These are phyloP conservation scores for Takifugu ocellatus DNA, from an alignment of 2,797 vertebrate genomes.

Conservation along the genomic window DNA sequence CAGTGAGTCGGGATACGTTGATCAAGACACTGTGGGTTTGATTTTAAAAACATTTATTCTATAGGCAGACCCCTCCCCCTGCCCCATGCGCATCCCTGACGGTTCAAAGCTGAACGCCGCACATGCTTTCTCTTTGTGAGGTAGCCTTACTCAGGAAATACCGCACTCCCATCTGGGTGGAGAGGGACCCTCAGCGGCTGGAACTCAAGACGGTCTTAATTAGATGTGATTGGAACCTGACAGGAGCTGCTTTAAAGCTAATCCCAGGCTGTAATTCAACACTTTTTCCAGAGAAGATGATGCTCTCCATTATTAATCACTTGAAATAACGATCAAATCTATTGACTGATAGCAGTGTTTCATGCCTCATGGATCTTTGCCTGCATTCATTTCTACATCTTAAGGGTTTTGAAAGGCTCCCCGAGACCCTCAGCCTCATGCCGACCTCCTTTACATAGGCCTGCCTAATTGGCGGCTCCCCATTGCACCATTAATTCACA, in stretches of 20 bases:
- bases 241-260: constrained; percentile 31
- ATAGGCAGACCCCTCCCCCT: neutral
- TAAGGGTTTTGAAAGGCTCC: constrained; percentile 13
- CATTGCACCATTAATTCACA: constrained; percentile 57
- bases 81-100: constrained; percentile 31
- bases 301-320: constrained; percentile 6
- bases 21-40: constrained; percentile 20
- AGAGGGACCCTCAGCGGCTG: constrained; percentile 34
- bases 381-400: constrained; percentile 32
- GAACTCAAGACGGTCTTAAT: constrained; percentile 55
- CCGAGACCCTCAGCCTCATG: constrained; percentile 35
- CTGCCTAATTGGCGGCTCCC: constrained; percentile 57
- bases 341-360: constrained; percentile 11
- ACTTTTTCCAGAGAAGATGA: constrained; percentile 10
- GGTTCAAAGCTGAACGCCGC: constrained; percentile 57
- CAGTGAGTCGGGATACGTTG: constrained; percentile 37
- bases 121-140: constrained; percentile 61
- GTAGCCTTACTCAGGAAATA: constrained; percentile 61
- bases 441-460: constrained; percentile 40
- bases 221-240: constrained; percentile 42
- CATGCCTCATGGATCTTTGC: constrained; percentile 9
- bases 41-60: constrained; percentile 19
- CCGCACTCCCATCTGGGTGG: constrained; percentile 52
- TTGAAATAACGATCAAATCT: constrained; percentile 21
- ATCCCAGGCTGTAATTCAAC: constrained; percentile 24